Evolutionary conservation across 2,888 invertebrate species (phyloP), one percentile per base, ranked within the genome.

Genomic region (Phyto melanocephala): DNA sequence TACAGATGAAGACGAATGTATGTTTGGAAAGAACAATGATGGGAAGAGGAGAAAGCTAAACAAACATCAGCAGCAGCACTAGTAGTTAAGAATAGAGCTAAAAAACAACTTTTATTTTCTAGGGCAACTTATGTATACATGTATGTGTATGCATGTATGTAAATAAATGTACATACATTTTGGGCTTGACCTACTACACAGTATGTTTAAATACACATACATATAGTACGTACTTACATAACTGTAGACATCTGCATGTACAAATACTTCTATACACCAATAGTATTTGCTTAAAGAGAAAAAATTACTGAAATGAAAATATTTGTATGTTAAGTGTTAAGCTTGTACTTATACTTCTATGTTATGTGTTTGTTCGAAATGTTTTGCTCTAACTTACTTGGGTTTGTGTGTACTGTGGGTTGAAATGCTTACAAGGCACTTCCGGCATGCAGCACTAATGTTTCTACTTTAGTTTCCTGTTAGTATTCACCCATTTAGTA

Each of bases 371-470:
- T 35, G 56, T 24, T 15, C 11, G n/a, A 33, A 28, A 40, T 80
- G 70, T 58, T 22, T 56, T 62, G 4, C 62, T 28, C 28, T 62
- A 40, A 37, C 52, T 42, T 24, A 68, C n/a, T 35, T 74, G 56
- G 63, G 28, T 24, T 35, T 81, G 63, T 28, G 28, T 28, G 28
- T 28, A 28, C 28, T 28, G 6, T 58, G 81, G 52, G 67, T 78
- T 78, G 81, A 78, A 74, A 78, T 81, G 77, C 81, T 81, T 81
- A 81, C 81, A 63, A 78, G 81, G 81, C 81, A 78, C 42, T 74
- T 81, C 81, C 81, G 81, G 77, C n/a, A 68, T 78, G 74, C 72
- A 74, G 81, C 40, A 78, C 68, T 81, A 81, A 81, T 81, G 68
- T 71, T 81, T 74, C 77, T 68, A 81, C 74, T 74, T 63, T 56